These are phyloP conservation scores for Lontra canadensis DNA, from an alignment of 2,113 vertebrate species.

Conservation along the genomic window DNA sequence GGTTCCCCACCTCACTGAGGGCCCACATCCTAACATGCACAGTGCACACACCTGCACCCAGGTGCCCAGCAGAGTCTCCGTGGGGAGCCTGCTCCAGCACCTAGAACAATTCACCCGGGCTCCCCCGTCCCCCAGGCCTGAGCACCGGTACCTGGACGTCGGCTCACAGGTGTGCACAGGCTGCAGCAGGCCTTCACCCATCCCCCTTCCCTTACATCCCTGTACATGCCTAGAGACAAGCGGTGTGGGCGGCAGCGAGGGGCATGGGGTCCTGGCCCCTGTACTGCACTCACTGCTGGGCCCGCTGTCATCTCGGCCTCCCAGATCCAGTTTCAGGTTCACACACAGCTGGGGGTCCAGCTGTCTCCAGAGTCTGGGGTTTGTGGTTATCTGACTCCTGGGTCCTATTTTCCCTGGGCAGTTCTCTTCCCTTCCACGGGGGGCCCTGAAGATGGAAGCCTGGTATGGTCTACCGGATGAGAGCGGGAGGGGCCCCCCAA, in stretches of 20 bases:
- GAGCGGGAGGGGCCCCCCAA: neutral
- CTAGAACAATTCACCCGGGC: accelerated
- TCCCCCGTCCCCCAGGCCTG: neutral
- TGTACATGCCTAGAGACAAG: neutral
- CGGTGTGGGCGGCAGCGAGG: neutral
- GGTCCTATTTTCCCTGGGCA: neutral
- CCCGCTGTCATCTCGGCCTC: neutral
- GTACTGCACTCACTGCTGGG: accelerated
- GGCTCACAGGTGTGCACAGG: neutral
- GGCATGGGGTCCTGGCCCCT: accelerated
- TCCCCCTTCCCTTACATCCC: neutral
- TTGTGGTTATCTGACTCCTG: neutral
- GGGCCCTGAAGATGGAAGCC: neutral
- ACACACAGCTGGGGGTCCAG: neutral
- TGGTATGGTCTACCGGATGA: neutral
- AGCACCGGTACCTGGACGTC: neutral
- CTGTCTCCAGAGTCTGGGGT: neutral
- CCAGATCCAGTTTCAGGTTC: conserved; percentile 15
- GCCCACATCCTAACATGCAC: neutral
- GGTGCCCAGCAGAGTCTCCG: accelerated
- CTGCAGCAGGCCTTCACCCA: neutral
- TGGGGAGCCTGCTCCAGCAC: neutral
- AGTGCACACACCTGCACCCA: neutral
- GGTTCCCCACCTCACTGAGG: neutral
- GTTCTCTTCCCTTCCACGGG: neutral